Evolutionary conservation across 2,113 vertebrate species (phyloP), one percentile per base, ranked within the genome.

Genomic region (Sebastes fasciatus): DNA sequence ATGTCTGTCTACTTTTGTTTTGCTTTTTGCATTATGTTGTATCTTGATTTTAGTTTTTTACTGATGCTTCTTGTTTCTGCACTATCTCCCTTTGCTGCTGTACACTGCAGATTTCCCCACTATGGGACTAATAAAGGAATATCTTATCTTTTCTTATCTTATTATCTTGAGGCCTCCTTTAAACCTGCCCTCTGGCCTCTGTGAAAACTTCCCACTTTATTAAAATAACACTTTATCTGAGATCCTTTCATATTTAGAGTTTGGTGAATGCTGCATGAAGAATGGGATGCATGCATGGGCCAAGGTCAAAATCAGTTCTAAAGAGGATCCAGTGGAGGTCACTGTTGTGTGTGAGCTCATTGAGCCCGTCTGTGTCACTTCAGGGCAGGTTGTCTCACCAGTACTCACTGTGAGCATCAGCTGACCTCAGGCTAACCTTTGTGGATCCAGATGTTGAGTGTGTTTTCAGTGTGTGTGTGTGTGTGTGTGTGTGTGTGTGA

Each of bases 271-370:
- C 21, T 23, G 54, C 16, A 52, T 42, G 54, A 48, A 45, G 10
- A 45, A 6, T 55, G 52, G 43, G 49, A 26, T 34, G 45, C 48
- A 6, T 43, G 48, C 10, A 34, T 9, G 65, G 46, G 67, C 70
- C 84, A 91, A 90, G 87, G 87, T 91, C 90, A 89, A 34, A n/a
- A 79, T 80, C 87, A 89, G 3, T 91, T 87, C 84, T 45, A 0
- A 0, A 61, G 23, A 26, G 49, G 43, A 19, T 86, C 93, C 93
- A 90, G 86, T 72, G 81, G 93, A 90, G 86, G 92, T 86, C 91
- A 82, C 84, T 93, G 92, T 88, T 90, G 90, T 42, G 68, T 64
- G 42, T 43, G 58, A 74, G 54, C 49, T 64, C 21, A 9, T 45
- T 49, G 58, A 60, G 8, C 57, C 51, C 7, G 26, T 9, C 19